Evolutionary conservation across 1,140 invertebrate genomes (phyloP).

Genomic region (fruit fly (Drosophila melanogaster)): DNA sequence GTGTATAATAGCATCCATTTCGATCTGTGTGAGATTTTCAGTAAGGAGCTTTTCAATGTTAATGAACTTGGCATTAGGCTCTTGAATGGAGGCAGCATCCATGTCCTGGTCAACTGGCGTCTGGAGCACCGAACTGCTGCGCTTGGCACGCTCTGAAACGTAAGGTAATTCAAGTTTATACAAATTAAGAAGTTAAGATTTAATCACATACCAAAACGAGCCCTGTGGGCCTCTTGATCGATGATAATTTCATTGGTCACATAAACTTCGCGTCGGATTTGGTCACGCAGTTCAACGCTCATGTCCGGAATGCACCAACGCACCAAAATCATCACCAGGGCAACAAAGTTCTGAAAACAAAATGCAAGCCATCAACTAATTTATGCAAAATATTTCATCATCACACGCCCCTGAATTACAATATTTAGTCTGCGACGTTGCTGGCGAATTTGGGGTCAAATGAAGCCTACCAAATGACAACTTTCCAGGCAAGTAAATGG

Average conservation of each 20-base stretch:
- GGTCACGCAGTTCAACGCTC: conserved; percentile 90
- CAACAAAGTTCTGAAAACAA: conserved; percentile 91
- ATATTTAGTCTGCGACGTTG: conserved; percentile 4
- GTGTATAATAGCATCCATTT: conserved; percentile 79
- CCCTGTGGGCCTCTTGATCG: conserved; percentile 89
- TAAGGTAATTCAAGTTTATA: not conserved
- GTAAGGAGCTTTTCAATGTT: conserved; percentile 72
- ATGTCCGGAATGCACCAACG: conserved; percentile 95
- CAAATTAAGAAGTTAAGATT: not conserved
- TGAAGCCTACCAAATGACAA: conserved; percentile 57
- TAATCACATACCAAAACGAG: conserved; percentile 79
- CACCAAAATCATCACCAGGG: conserved; percentile 92
- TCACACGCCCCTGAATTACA: conserved; percentile 5
- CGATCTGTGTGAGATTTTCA: conserved; percentile 67
- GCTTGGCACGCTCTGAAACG: conserved; percentile 62
- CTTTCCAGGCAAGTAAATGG: conserved; percentile 29
- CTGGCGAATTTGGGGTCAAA: conserved; percentile 29
- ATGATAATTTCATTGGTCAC: conserved; percentile 96
- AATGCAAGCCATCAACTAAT: conserved; percentile 16
- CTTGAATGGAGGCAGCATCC: conserved; percentile 65
- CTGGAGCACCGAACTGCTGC: conserved; percentile 48
- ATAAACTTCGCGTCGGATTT: conserved; percentile 93
- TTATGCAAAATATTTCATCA: conserved; percentile 48
- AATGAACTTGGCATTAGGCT: conserved; percentile 72
- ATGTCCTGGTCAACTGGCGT: conserved; percentile 45